Base-by-base conservation (phyloP, 1,140 invertebrate genomes). In the Pseudomyrmex concolor region DNA sequence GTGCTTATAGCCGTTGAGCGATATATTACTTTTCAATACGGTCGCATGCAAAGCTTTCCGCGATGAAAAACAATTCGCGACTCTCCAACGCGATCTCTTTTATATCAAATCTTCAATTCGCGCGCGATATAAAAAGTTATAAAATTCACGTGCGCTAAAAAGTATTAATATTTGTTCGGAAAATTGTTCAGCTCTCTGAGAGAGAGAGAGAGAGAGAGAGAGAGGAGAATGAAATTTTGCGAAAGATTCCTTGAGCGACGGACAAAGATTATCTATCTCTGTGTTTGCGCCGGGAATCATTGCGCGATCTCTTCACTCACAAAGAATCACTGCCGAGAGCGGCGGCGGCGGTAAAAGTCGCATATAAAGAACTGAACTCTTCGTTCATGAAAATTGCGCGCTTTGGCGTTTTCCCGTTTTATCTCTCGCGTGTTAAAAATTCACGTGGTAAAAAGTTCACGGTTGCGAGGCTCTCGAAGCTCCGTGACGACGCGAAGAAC, bases 311-410 rank as follows among this genome's bases (percentile, higher is more conserved):
- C 57, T 45, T 70, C 25, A 3, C 25, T 51, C 54, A 70, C 48
- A 78, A 78, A 78, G 64, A 70, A 59, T 78, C 64, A 19, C 19
- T 25, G 25, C 2, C 25, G 34, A 34, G 34, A 34, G 34, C 5
- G 34, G 34, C 4, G 34, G 34, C 34, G 5, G 5, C 34, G 34
- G 34, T 34, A 50, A 67, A 68, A 51, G 74, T 19, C 50, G 64
- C 66, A 25, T 70, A 78, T 70, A 78, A 68, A 74, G 34, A 34
- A 76, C 72, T 64, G 60, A 19, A 78, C 17, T 54, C 15, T 78
- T 70, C 76, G 64, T 59, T 78, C 64, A 48, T 78, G 50, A 78
- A 78, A 70, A 78, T 70, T 78, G 66, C 54, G 64, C 74, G 76
- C 70, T 68, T 70, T 70, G 70, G 59, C 76, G 64, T 78, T 78